Conservation (phyloP, 2,113 vertebrate genomes). For the Cephalophus harveyi region DNA sequence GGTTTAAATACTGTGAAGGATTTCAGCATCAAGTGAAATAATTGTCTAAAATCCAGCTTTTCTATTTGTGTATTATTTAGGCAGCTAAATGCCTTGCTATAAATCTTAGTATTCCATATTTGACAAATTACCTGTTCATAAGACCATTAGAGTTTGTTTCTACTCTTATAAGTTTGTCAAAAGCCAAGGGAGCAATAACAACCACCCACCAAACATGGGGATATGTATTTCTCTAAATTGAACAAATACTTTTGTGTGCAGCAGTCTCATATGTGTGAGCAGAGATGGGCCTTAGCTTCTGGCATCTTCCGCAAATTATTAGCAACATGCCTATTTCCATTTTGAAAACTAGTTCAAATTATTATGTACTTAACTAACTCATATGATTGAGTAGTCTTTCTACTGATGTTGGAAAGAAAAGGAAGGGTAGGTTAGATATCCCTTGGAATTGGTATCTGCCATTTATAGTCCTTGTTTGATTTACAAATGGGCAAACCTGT, state of each 20-base stretch:
- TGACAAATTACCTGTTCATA: neutral
- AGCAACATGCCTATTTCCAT: neutral
- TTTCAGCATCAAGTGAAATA: neutral
- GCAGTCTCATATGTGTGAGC: neutral
- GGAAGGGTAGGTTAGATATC: neutral
- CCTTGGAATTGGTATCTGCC: neutral
- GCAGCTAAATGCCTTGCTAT: neutral
- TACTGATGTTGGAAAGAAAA: neutral
- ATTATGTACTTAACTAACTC: neutral
- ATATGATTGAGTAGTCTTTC: neutral
- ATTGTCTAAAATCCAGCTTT: neutral
- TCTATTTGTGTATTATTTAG: neutral
- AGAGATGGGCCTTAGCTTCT: neutral
- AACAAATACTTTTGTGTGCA: neutral
- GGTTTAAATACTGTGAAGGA: slow-evolving; percentile 2
- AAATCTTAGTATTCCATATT: neutral
- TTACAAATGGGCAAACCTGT: neutral
- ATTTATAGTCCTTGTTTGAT: neutral
- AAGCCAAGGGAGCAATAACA: neutral
- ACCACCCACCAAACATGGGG: neutral
- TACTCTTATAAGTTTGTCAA: neutral
- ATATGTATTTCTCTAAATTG: neutral
- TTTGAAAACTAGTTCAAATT: neutral
- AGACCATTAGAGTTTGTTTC: neutral
- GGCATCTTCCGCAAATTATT: neutral